These are phyloP conservation scores for Lontra canadensis DNA, from an alignment of 2,113 vertebrate species.

Conservation along the genomic window DNA sequence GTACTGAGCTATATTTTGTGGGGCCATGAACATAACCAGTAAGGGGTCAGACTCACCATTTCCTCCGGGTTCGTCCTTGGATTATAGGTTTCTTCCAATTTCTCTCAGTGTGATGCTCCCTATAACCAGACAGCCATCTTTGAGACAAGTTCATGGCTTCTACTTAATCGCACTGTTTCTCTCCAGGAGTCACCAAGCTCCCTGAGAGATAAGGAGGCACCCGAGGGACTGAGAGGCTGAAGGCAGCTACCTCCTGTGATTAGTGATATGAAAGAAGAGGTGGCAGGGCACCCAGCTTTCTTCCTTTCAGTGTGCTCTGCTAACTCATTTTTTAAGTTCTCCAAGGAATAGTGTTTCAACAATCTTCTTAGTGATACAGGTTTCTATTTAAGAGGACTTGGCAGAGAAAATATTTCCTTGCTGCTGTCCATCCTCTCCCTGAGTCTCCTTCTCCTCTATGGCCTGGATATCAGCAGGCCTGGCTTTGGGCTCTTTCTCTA, in stretches of 20 bases:
- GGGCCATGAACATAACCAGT: no score
- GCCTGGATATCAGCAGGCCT: not conserved
- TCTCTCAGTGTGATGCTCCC: not conserved
- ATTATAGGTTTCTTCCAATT: not conserved
- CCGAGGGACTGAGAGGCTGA: not conserved
- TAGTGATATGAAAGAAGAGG: not conserved
- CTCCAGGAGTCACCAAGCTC: not conserved
- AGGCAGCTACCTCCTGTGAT: not conserved
- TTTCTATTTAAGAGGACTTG: not conserved
- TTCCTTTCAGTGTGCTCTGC: not conserved
- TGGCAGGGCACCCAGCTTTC: not conserved
- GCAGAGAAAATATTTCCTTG: not conserved
- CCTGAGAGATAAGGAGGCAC: not conserved
- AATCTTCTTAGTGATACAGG: not conserved
- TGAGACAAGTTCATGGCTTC: not conserved
- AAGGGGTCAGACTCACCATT: accelerated
- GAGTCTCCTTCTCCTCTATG: not conserved
- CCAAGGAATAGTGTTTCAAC: not conserved
- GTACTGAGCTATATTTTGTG: no score
- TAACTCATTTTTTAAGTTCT: not conserved
- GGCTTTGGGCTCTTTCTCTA: not conserved
- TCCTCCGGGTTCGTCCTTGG: not conserved
- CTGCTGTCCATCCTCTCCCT: not conserved
- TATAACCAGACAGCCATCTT: not conserved
- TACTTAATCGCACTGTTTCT: not conserved